Base-by-base conservation (phyloP, 1,140 invertebrate species). In the Drosophila sproati region DNA sequence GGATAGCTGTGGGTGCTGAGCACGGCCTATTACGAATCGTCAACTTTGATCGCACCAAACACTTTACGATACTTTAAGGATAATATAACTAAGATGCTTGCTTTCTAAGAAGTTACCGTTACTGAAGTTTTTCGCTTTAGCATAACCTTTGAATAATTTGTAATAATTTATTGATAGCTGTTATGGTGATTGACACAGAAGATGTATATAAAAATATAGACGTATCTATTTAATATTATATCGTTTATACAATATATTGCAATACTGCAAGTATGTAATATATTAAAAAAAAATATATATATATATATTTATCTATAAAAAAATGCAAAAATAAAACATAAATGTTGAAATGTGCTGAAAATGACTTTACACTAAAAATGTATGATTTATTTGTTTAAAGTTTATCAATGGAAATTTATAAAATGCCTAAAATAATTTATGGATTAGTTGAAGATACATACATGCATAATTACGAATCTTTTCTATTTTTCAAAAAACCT, bases 21-120 rank as follows among this genome's bases (percentile, higher is more conserved):
- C 82, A 92, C 48, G 91, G 91, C n/a, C 59, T 92, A 34, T 34
- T 92, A 37, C 83, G 91, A 0, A 73, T 92, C 35, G 37, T 92
- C 0, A 64, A 77, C 43, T 87, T 82, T 34, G 32, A 78, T 4
- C 43, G 63, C 32, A 61, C 80, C 1, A 61, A 73, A 54, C 55
- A 76, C 63, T 77, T 73, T 37, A 60, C 54, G 3, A 28, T n/a
- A 3, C 34, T 31, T 39, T 54, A 60, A 43, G 20, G 55, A 12
- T 48, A 57, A 31, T 5, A 34, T 45, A 35, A 37, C 6, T 12
- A 32, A 55, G 64, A 61, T 69, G 31, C 39, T 32, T 39, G 41
- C 12, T 48, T 70, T 56, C 32, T 62, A 47, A 61, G 32, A 35
- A 34, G 5, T 50, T 31, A n/a, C 35, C 8, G 10, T 43, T 60